Evolutionary conservation across 2,113 vertebrate species (phyloP).

Genomic region (Osmerus mordax): DNA sequence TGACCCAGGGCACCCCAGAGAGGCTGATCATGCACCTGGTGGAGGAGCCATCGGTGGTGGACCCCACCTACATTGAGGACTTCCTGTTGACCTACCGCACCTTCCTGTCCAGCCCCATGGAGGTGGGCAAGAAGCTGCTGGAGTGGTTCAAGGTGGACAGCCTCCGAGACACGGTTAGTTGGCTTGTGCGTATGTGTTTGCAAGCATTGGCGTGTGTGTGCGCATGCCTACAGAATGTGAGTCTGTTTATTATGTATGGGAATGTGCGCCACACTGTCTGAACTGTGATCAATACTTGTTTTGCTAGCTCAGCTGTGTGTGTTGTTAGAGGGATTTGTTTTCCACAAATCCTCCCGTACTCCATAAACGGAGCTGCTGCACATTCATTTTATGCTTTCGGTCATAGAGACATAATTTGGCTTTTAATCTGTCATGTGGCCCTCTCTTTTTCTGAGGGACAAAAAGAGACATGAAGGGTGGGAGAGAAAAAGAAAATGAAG

Average conservation of each 20-base stretch:
- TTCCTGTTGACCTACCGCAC: conserved; percentile 94
- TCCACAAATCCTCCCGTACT: conserved; percentile 26
- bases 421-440: conserved; percentile 34
- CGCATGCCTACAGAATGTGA: neutral
- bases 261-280: neutral
- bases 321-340: conserved; percentile 31
- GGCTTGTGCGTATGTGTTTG: conserved; percentile 5
- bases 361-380: conserved; percentile 45
- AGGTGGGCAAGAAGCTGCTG: conserved; percentile 89
- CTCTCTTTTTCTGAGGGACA: conserved; percentile 11
- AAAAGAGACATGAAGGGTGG: neutral
- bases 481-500: too few relatives aligned
- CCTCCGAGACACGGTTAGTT: conserved; percentile 86
- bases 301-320: conserved; percentile 56
- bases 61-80: conserved; percentile 97
- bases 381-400: conserved; percentile 53
- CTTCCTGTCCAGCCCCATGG: conserved; percentile 88
- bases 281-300: conserved; percentile 42
- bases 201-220: conserved; percentile 7
- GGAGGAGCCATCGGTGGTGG: conserved; percentile 96
- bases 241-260: neutral
- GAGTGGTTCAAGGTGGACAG: conserved; percentile 92
- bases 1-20: conserved; percentile 84
- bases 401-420: conserved; percentile 39
- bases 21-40: conserved; percentile 95